These are phyloP conservation scores for Piscicola geometra DNA, from an alignment of 2,888 invertebrate genomes.

Conservation along the genomic window DNA sequence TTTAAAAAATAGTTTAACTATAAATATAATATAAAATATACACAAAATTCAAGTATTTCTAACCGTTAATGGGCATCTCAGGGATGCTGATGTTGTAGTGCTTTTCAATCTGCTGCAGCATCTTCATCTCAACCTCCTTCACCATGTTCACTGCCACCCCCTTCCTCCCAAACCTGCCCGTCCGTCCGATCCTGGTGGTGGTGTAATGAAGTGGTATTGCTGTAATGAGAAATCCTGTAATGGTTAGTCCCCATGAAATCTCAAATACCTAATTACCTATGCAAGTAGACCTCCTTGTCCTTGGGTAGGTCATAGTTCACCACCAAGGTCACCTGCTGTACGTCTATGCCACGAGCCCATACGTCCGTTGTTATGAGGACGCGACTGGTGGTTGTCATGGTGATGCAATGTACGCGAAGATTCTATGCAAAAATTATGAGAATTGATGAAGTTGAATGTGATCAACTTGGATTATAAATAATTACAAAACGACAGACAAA, in stretches of 20 bases:
- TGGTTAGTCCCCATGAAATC: too few species aligned
- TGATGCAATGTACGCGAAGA: too few species aligned
- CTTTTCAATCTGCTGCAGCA: slow-evolving; percentile 96
- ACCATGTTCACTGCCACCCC: slow-evolving; percentile 99
- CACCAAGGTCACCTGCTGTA: slow-evolving; percentile 96
- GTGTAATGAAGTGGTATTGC: too few species aligned
- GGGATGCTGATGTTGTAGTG: slow-evolving; percentile 99
- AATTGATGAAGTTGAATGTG: not conserved
- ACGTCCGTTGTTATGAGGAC: slow-evolving; percentile 98
- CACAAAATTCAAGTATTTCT: slow-evolving; percentile 32
- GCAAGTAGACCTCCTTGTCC: slow-evolving; percentile 98
- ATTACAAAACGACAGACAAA: too few species aligned
- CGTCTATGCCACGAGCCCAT: slow-evolving; percentile 98
- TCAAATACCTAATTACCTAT: slow-evolving; percentile 68
- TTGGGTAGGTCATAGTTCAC: slow-evolving; percentile 99
- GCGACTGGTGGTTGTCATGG: slow-evolving; percentile 50
- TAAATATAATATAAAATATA: not conserved
- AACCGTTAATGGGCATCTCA: slow-evolving; percentile 83
- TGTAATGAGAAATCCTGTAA: too few species aligned
- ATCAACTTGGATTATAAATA: too few species aligned
- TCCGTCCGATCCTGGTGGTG: slow-evolving; percentile 83
- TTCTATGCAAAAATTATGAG: too few species aligned
- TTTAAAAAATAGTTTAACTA: not conserved
- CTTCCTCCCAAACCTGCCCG: slow-evolving; percentile 94
- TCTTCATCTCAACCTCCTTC: slow-evolving; percentile 97